Conservation (phyloP, 2,113 vertebrate species). For the Astatoreochromis straeleni region DNA sequence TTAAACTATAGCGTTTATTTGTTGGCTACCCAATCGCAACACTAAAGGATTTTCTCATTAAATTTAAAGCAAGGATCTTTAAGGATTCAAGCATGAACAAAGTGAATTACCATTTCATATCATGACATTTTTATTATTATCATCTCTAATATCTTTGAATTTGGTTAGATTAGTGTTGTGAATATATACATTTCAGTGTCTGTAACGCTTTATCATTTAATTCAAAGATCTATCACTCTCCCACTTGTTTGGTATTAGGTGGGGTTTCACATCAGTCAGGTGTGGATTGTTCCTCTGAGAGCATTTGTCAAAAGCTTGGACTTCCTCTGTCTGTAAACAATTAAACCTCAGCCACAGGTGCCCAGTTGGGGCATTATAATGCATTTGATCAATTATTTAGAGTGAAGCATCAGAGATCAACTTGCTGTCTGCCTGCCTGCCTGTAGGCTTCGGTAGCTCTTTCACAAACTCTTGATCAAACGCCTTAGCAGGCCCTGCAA, state of each 20-base stretch:
- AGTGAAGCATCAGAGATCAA: constrained; percentile 16
- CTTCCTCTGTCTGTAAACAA: not conserved
- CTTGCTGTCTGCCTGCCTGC: not conserved
- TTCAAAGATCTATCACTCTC: not conserved
- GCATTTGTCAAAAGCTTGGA: not conserved
- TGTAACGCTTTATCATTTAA: not conserved
- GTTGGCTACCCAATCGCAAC: not conserved
- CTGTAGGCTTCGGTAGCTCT: not conserved
- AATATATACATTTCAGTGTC: not conserved
- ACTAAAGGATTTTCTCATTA: not conserved
- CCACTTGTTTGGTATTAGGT: not conserved
- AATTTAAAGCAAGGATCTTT: not conserved
- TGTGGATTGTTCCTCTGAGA: not conserved
- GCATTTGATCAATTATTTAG: constrained; percentile 35
- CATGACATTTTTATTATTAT: not conserved
- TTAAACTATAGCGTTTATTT: not conserved
- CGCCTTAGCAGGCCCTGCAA: not conserved
- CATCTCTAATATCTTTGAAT: not conserved
- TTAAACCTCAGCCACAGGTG: not conserved
- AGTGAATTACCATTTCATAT: not conserved
- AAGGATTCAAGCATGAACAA: not conserved
- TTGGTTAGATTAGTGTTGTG: accelerated
- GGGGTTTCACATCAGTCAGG: not conserved
- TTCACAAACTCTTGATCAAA: not conserved
- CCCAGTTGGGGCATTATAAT: not conserved